Evolutionary conservation across 2,888 invertebrate species (phyloP).

Genomic region (Ametastegia equiseti): DNA sequence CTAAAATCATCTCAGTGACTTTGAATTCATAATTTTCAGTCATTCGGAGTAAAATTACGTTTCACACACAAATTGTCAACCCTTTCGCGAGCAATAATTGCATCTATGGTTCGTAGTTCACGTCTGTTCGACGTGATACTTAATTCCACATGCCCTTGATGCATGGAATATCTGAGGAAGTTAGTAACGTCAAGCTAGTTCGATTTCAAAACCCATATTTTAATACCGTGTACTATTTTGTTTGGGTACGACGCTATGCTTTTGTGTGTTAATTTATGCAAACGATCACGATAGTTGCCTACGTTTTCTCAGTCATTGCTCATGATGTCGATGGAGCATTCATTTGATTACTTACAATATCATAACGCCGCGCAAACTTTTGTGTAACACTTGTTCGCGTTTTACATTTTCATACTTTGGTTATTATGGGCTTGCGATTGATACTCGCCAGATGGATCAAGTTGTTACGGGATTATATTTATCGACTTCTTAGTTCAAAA

Average conservation of each 20-base stretch:
- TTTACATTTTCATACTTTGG: not conserved
- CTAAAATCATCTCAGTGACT: too few relatives aligned
- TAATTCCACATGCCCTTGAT: not conserved
- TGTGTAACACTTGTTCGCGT: not conserved
- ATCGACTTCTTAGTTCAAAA: conserved; percentile 40
- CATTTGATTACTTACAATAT: not conserved
- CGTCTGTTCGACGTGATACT: too few relatives aligned
- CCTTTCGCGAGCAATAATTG: too few relatives aligned
- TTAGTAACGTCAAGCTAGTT: not conserved
- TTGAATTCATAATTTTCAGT: too few relatives aligned
- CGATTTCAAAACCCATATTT: not conserved
- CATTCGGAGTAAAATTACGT: too few relatives aligned
- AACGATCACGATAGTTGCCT: conserved; percentile 17
- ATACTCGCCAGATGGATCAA: conserved; percentile 41
- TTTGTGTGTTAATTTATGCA: conserved; percentile 50
- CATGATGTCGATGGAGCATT: not conserved
- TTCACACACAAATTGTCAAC: too few relatives aligned
- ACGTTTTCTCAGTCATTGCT: conserved; percentile 37
- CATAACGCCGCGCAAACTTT: not conserved
- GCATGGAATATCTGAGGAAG: not conserved
- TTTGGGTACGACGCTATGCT: conserved; percentile 3
- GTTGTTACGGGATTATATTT: conserved; percentile 36
- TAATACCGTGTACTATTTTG: not conserved
- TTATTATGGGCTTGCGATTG: conserved; percentile 19
- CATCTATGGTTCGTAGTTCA: too few relatives aligned